These are phyloP conservation scores for Amia ocellicauda DNA, from an alignment of 2,113 vertebrate genomes.

Conservation along the genomic window DNA sequence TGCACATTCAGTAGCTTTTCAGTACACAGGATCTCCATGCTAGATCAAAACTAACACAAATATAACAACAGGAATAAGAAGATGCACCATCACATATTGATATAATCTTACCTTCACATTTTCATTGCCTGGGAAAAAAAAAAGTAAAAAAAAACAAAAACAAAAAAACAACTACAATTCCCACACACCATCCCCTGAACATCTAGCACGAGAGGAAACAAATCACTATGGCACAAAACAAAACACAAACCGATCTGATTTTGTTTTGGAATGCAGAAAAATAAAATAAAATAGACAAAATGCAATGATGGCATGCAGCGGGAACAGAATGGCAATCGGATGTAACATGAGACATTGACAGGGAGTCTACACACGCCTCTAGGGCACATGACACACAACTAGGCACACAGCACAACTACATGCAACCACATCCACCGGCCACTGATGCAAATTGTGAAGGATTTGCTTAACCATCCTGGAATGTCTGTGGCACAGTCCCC, in stretches of 20 bases:
- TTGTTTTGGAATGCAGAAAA: background rate
- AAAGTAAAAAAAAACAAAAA: conserved; percentile 46
- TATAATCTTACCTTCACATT: conserved; percentile 64
- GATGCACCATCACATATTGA: conserved; percentile 31
- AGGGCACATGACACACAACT: conserved; percentile 10
- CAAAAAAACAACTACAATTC: conserved; percentile 29
- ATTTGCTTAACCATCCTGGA: conserved; percentile 13
- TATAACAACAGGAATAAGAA: background rate
- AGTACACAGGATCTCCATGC: conserved; percentile 1
- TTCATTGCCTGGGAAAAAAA: conserved; percentile 57
- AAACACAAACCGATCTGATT: background rate
- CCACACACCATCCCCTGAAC: conserved; percentile 19
- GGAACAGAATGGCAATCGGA: background rate
- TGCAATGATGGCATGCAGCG: conserved; percentile 17
- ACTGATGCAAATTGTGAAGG: background rate
- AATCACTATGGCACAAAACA: background rate
- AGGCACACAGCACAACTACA: background rate
- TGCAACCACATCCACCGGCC: conserved; percentile 2
- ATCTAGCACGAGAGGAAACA: background rate
- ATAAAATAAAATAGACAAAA: background rate
- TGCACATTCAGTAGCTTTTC: background rate
- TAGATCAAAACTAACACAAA: background rate
- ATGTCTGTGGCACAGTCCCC: background rate
- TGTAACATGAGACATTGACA: background rate
- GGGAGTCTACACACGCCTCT: conserved; percentile 1